Base-by-base conservation (phyloP, 2,888 invertebrate genomes). In the Bedellia somnulentella region DNA sequence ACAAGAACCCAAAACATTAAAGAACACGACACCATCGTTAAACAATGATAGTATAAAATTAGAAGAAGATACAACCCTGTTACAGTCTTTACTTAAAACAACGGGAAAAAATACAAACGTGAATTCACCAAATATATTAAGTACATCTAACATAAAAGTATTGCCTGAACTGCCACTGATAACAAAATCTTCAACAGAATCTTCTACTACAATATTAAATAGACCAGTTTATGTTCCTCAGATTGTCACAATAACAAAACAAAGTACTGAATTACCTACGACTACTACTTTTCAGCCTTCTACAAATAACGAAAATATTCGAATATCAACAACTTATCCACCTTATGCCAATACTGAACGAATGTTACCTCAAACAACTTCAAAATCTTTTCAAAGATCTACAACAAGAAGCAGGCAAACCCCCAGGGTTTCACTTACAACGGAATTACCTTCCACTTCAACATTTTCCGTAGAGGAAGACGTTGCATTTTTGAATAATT, bases 401-500 rank as follows among this genome's bases (percentile, higher is more conserved):
- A 35, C 47, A 15, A 45, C 48, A 6, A 48, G 36, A 10, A 17
- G 33, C 15, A 49, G 52, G 14, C 52, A 45, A 15, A 49, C 57
- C 9, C 41, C 49, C 21, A 46, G 45, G 32, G 50, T 56, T 22
- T 50, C 56, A 11, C 38, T 53, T 17, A 70, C 73, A 14, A 73
- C 73, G 32, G 67, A 68, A 44, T 47, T 58, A 29, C 68, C 76
- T 11, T 64, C 66, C 37, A 59, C 64, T 29, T 71, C 75, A 4
- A 76, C 77, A 9, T 76, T 67, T 45, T 68, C 79, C 9, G 67
- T 71, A 32, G 49, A 68, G 54, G 80, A 82, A 37, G 83, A 83
- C 47, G 54, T 82, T 37, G 76, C 70, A 22, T 82, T 83, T 47
- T 52, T 83, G 13, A 77, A 81, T 44, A 80, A 81, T 40, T 60